Conservation (phyloP, 2,113 vertebrate species). For the Dunckerocampus dactyliophorus region DNA sequence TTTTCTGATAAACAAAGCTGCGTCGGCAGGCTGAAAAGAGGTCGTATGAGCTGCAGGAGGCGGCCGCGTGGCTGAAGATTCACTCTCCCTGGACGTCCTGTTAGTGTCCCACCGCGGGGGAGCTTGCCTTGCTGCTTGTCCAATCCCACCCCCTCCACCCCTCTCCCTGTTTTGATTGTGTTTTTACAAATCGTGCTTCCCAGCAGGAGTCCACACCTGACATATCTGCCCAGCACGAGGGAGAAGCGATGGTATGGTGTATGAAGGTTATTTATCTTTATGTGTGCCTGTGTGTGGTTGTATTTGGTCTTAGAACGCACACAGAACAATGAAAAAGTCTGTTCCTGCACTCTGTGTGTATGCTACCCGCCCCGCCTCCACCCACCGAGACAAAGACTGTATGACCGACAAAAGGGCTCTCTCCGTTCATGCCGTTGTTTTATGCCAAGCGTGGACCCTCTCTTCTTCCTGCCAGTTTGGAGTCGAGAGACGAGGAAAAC, state of each 20-base stretch:
- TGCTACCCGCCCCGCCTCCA: too few relatives aligned
- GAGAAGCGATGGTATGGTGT: slow-evolving; percentile 3
- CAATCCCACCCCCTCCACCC: slow-evolving; percentile 26
- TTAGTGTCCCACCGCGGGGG: slow-evolving; percentile 54
- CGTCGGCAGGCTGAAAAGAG: not conserved
- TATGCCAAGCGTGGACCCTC: too few relatives aligned
- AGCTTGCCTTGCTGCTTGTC: slow-evolving; percentile 32
- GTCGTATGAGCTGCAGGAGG: slow-evolving; percentile 19
- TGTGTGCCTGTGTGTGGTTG: not conserved
- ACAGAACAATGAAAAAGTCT: too few relatives aligned
- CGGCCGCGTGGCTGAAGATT: slow-evolving; percentile 48
- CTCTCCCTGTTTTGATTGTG: slow-evolving; percentile 62
- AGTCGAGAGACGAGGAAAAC: too few relatives aligned
- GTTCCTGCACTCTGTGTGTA: too few relatives aligned
- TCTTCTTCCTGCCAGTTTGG: too few relatives aligned
- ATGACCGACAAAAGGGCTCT: too few relatives aligned
- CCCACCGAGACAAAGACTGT: too few relatives aligned
- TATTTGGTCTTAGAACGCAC: not conserved
- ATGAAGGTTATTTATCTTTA: slow-evolving; percentile 46
- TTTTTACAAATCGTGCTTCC: slow-evolving; percentile 56
- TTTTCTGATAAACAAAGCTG: not conserved
- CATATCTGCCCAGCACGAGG: slow-evolving; percentile 41
- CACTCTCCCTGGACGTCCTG: slow-evolving; percentile 52
- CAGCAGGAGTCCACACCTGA: slow-evolving; percentile 41
- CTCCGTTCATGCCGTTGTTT: too few relatives aligned